Evolutionary conservation across 2,888 invertebrate genomes (phyloP), one percentile per base, ranked within the genome.

Genomic region (Eilema griseolum): DNA sequence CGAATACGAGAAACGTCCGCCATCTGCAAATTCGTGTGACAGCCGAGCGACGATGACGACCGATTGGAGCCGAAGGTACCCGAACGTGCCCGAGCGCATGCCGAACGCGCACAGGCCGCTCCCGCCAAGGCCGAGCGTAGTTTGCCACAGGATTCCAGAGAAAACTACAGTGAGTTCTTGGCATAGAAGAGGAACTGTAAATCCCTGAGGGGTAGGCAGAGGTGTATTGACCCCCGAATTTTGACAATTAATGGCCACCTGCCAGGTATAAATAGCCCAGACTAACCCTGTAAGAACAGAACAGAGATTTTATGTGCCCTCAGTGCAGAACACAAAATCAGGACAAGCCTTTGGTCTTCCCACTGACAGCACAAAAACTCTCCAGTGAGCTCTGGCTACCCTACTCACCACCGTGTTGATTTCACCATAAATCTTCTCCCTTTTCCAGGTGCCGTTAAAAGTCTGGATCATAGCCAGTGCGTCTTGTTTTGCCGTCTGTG

Each of bases 401-500:
- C 28, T 28, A 28, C 28, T 28, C 28, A 28, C 28, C 28, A 5
- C 5, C 28, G 28, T 28, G n/a, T n/a, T n/a, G n/a, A 12, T 12
- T 3, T 12, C 33, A 1, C 20, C 11, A 24, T 8, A 24, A 24
- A 28, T 37, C 20, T 64, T 28, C 28, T 57, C 28, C 10, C 8
- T 41, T 5, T 82, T 81, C 0, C 88, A 95, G 95, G 95, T 95
- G 0, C 95, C 95, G 0, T 77, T 95, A 11, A 93, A 92, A 69
- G 94, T 95, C 2, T 95, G 95, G 95, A 84, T 95, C 0, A 88
- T 94, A 0, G 94, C 95, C 2, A 92, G 93, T 31, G 94, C 94
- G 0, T 95, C 94, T 0, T 95, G 95, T 72, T 93, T 95, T 82
- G 93, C 94, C 0, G 94, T 95, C 0, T 94, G 94, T 78, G 94